A percentile compares a stretch with the other conserved stretches of the same genome.
Conservation (phyloP, 2,797 vertebrate genomes). For the Salmo trutta region DNA sequence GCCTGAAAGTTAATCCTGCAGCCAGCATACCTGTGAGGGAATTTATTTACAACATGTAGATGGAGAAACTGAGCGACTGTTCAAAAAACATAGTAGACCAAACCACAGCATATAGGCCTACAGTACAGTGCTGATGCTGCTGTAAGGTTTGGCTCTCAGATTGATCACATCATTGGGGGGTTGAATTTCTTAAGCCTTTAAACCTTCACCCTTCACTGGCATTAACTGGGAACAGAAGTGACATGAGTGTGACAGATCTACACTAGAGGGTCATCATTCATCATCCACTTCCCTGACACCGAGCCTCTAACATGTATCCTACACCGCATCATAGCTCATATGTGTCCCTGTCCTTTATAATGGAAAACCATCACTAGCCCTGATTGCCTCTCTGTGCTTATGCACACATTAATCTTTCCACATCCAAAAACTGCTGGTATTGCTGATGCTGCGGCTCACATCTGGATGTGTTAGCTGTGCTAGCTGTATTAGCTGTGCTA, state of each 20-base stretch:
- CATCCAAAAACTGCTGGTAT: neutral
- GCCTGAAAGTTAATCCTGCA: neutral
- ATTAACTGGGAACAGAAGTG: constrained; percentile 4
- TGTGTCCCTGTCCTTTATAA: neutral
- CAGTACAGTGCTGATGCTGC: neutral
- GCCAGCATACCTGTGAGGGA: neutral
- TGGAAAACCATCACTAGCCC: neutral
- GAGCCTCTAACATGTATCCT: neutral
- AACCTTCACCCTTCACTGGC: constrained; percentile 5
- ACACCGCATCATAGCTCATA: neutral
- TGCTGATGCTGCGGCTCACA: neutral
- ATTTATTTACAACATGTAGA: neutral
- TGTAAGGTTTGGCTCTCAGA: neutral
- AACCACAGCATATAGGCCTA: neutral
- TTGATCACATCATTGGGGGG: neutral
- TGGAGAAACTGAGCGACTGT: neutral
- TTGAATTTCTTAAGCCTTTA: neutral
- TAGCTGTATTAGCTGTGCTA: neutral
- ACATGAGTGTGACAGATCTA: constrained; percentile 13
- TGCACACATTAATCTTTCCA: neutral
- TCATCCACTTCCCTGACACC: neutral
- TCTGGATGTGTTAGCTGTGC: neutral
- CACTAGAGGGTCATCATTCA: constrained; percentile 6
- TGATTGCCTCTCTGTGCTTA: neutral
- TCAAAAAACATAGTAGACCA: neutral